Evolutionary conservation across 2,888 invertebrate genomes (phyloP), one percentile per base, ranked within the genome.

Genomic region (Aricia artaxerxes): DNA sequence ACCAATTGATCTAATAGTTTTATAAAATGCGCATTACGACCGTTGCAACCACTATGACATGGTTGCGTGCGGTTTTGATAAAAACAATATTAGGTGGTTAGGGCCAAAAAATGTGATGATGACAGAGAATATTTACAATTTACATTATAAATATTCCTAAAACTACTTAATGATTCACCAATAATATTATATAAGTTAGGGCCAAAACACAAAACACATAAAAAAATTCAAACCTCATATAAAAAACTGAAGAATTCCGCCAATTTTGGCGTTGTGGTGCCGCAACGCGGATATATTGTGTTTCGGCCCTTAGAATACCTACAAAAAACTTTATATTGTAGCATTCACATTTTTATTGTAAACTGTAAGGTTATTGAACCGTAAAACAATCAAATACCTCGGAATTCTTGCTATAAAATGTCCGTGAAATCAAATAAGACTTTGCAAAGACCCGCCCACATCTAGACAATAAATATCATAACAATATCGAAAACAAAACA

Each of bases 1-100:
- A 64, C 76, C 73, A 72, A 79, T 79, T 81, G 80, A 75, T 81
- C 79, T 80, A 78, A 81, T 80, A 76, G 78, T 69, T 79, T 78
- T 75, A 80, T 78, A 57, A 76, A 76, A 57, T 16, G 53, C 57
- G 35, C 49, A 16, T 57, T 57, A 57, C 53, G 13, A 57, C 76
- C 16, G 53, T 53, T 44, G n/a, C 6, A 73, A 49, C 7, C 24
- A 6, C 2, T 35, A 13, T 24, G 16, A 57, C 16, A 57, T 57
- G 40, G 73, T 40, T 40, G 73, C 44, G 16, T 44, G 40, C 73
- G 73, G 73, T 73, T 73, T 40, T 24, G 0, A 44, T 38, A 69
- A 69, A 69, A 69, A 35, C 16, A 69, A 69, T 35, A 38, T 24
- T 9, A 9, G 49, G 49, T 49, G 44, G 9, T 44, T 44, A 2